Evolutionary conservation across 2,797 vertebrate species (phyloP).

Genomic region (Cossypha caffra): DNA sequence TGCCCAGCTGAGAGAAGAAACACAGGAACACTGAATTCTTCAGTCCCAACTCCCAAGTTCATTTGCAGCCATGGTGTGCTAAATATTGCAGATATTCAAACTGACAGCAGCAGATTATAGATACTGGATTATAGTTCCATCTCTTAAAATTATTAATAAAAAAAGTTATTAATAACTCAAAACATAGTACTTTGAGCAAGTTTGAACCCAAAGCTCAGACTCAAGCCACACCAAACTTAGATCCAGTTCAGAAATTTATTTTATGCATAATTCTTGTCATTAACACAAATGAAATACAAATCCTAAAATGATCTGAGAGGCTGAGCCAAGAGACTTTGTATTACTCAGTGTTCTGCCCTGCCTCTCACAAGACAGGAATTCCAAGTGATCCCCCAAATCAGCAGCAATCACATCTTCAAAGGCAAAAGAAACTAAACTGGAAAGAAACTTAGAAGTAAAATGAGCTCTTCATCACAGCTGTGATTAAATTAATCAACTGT

Average conservation of each 20-base stretch:
- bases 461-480: neutral
- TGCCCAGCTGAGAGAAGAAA: neutral
- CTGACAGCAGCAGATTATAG: neutral
- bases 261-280: neutral
- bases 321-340: neutral
- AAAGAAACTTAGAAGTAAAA: constrained; percentile 12
- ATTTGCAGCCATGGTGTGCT: neutral
- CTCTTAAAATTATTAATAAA: neutral
- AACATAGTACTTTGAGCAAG: neutral
- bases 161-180: neutral
- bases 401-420: constrained; percentile 4
- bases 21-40: neutral
- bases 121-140: neutral
- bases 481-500: constrained; percentile 1
- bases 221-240: neutral
- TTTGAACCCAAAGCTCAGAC: neutral
- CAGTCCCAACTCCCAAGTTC: neutral
- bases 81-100: neutral
- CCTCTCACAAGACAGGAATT: neutral
- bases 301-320: neutral
- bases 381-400: neutral
- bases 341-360: neutral
- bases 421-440: neutral
- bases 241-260: neutral
- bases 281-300: neutral